Evolutionary conservation across 2,797 vertebrate genomes (phyloP).

Genomic region (Tapirus indicus): DNA sequence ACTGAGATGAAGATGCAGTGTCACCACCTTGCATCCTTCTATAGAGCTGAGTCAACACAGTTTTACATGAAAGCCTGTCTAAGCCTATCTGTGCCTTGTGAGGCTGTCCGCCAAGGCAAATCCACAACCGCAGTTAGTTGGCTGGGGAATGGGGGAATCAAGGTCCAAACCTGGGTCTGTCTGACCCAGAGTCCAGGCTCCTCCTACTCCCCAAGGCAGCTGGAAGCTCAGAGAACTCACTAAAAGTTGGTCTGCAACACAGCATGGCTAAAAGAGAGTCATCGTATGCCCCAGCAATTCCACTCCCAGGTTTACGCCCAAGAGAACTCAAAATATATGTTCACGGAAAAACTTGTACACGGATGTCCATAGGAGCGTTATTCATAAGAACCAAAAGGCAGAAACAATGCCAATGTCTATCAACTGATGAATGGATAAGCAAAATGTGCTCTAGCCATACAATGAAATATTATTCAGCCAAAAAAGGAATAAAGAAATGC

Average conservation of each 20-base stretch:
- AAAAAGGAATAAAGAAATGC: not conserved
- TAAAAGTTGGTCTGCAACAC: not conserved
- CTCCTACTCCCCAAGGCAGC: not conserved
- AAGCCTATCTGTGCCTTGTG: not conserved
- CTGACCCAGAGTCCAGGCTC: not conserved
- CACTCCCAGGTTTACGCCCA: not conserved
- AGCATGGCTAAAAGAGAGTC: not conserved
- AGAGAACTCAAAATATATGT: not conserved
- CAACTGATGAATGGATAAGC: not conserved
- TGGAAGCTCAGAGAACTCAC: not conserved
- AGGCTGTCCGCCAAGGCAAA: not conserved
- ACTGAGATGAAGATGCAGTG: fast-evolving
- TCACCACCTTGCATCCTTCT: not conserved
- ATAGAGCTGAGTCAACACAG: not conserved
- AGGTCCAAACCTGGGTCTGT: not conserved
- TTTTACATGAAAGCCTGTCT: not conserved
- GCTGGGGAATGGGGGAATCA: not conserved
- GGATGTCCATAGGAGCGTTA: not conserved
- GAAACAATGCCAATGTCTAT: not conserved
- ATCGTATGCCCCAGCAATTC: too few species aligned
- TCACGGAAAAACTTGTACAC: not conserved
- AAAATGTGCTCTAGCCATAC: too few species aligned
- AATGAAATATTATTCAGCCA: not conserved
- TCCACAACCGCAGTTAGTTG: not conserved
- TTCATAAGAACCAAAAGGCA: not conserved